phyloP scores from a whole-genome alignment of 2,888 invertebrate species.

The Monoplex corrugatus region DNA sequence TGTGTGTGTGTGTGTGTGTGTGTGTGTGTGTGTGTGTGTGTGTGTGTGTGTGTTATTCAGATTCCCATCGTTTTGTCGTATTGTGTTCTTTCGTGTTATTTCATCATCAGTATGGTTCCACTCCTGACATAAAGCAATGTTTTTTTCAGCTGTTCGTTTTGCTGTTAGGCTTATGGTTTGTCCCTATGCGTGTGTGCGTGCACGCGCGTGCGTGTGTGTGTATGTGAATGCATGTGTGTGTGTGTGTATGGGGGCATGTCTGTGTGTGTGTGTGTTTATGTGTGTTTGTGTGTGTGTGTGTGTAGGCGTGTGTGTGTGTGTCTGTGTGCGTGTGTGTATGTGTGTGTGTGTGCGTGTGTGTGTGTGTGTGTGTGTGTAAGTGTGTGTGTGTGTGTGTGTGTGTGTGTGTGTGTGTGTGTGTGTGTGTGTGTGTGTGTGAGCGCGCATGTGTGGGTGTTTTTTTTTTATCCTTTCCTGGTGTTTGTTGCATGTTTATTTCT shows the following conservation, averaged over 20 bases:
- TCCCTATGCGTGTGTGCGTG: background rate
- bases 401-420: background rate
- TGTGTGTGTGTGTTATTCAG: background rate
- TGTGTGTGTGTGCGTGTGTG: background rate
- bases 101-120: no score
- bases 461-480: no score
- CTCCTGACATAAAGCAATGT: no score
- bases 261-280: background rate
- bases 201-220: background rate
- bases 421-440: background rate
- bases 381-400: slow-evolving; percentile 9
- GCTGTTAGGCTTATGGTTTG: no score
- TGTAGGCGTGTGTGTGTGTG: slow-evolving; percentile 17
- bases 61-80: no score
- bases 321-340: background rate
- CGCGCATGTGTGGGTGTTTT: background rate
- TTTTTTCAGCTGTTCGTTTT: no score
- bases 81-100: no score
- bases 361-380: background rate
- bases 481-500: no score
- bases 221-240: slow-evolving; percentile 3
- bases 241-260: background rate
- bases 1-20: background rate
- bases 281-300: slow-evolving; percentile 3
- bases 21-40: slow-evolving; percentile 23